These are phyloP conservation scores for Archegozetes longisetosus DNA, from an alignment of 1,140 invertebrate species.

Conservation along the genomic window DNA sequence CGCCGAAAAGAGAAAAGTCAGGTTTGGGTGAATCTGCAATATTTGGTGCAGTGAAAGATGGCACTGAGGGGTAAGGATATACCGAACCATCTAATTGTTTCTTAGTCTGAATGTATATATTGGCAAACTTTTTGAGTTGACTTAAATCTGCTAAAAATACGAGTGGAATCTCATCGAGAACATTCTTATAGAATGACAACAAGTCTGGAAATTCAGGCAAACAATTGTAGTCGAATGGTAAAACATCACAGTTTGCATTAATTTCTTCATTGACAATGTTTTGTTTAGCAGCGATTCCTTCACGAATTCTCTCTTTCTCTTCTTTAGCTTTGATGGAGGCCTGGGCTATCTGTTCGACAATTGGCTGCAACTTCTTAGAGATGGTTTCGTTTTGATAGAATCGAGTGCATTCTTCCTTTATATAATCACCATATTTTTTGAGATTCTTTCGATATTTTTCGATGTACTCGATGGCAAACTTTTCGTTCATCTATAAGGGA, in stretches of 20 bases:
- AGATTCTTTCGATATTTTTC: not conserved
- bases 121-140: not conserved
- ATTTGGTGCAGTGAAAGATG: too few species aligned
- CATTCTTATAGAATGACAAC: not conserved
- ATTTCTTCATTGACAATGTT: not conserved
- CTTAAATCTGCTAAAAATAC: not conserved
- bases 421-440: not conserved
- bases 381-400: not conserved
- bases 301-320: not conserved
- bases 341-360: not conserved
- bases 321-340: not conserved
- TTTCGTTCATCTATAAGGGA: not conserved
- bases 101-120: not conserved
- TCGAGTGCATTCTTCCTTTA: not conserved
- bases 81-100: too few species aligned
- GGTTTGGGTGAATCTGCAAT: too few species aligned
- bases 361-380: not conserved
- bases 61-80: too few species aligned
- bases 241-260: not conserved
- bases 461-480: not conserved
- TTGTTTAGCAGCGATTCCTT: not conserved
- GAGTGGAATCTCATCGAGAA: not conserved
- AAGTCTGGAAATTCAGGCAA: not conserved
- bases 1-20: too few species aligned
- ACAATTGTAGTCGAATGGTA: not conserved